Evolutionary conservation across 2,113 vertebrate species (phyloP), one percentile per base, ranked within the genome.

Genomic region (Phylloscopus trochilus): DNA sequence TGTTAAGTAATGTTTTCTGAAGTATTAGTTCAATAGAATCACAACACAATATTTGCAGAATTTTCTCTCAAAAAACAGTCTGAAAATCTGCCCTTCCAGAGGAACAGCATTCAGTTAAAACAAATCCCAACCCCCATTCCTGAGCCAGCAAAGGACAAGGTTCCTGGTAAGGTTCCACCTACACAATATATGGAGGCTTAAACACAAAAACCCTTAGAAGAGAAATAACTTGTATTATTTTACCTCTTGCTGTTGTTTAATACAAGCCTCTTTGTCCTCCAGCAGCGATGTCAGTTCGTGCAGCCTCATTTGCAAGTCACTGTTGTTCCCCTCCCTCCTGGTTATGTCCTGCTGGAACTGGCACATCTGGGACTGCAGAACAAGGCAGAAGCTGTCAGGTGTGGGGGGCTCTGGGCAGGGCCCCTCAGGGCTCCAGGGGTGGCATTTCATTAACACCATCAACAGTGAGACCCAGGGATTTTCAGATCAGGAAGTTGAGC

Each of bases 221-320:
- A 90, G 13, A 49, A 82, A 2, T 10, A 27, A n/a, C 5, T 17
- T 62, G 17, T 24, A 8, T 41, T 62, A 9, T 46, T 76, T 83
- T 93, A 97, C 99, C 98, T 99, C 98, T 91, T 99, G 98, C 96
- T 99, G 98, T 41, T 92, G 97, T 90, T 93, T 98, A 97, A 99
- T 99, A 93, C 96, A 95, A 35, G 96, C 97, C 66, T 99, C 98
- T 55, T 98, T 98, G 87, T 99, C 98, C 87, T 99, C 98, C 97
- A 99, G 24, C 94, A 92, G 97, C 15, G 97, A 79, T 15, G 98
- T 97, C 86, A 99, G 97, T 95, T 99, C 98, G 0, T 98, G 97
- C 97, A 99, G 92, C 70, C 97, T 98, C 86, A 99, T 97, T 72
- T 99, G 98, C 87, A 99, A 97, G 69, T 98, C 98, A 6, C 94